A percentile compares a stretch with the other conserved stretches of the same genome.
These are phyloP conservation scores for Leptinotarsa rubiginosa DNA, from an alignment of 2,888 invertebrate species.

Conservation along the genomic window DNA sequence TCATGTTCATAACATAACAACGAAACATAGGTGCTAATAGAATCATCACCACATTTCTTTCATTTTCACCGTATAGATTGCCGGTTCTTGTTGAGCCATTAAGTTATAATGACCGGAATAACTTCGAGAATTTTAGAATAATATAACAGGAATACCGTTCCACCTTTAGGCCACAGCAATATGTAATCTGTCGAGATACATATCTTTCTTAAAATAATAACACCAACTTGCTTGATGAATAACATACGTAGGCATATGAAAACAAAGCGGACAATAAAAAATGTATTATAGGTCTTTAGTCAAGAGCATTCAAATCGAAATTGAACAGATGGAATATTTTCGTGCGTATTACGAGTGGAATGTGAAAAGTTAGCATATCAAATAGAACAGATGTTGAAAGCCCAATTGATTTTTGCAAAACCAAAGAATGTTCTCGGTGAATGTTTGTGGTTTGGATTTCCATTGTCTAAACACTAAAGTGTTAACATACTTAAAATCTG, in stretches of 20 bases:
- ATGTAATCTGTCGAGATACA: conserved; percentile 33
- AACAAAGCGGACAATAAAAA: conserved; percentile 26
- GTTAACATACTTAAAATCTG: no score
- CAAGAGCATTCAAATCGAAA: conserved; percentile 3
- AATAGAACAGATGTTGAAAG: no score
- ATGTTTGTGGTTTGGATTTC: no score
- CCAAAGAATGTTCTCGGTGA: no score
- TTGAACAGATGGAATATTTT: not conserved
- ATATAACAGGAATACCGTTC: conserved; percentile 24
- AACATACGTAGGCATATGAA: conserved; percentile 25
- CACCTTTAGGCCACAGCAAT: conserved; percentile 23
- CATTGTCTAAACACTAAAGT: no score
- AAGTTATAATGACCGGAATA: conserved; percentile 22
- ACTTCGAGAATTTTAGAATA: conserved; percentile 24
- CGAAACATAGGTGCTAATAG: not conserved
- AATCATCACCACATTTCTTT: not conserved
- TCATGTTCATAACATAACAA: no score
- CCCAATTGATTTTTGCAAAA: no score
- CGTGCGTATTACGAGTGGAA: no score
- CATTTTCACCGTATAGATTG: not conserved
- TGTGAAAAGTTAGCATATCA: no score
- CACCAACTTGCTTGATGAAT: conserved; percentile 22
- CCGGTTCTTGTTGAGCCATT: not conserved
- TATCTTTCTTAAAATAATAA: conserved; percentile 32
- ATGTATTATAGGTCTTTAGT: conserved; percentile 6